Base-by-base conservation (phyloP, 2,888 invertebrate species). In the Cenopis cana region DNA sequence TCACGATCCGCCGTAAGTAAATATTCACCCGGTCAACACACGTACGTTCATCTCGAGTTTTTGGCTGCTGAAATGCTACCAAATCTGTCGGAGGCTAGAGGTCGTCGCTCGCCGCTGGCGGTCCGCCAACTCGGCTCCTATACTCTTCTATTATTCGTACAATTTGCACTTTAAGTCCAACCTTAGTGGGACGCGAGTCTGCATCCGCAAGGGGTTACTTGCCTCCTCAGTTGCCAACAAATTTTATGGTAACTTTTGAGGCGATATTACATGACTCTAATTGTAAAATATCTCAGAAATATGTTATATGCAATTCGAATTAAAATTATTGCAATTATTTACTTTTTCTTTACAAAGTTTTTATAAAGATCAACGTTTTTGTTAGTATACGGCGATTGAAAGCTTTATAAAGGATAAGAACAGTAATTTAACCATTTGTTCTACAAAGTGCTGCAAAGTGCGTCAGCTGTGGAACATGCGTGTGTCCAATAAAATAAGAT, bases 61-160 rank as follows among this genome's bases (percentile, higher is more conserved):
- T 61, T 59, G 67, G 66, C 55, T 77, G 79, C 82, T 81, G 81
- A 82, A 83, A 83, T 77, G 80, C 76, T 79, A 78, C 79, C 83
- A 85, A 87, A 86, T 78, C 73, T 67, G 76, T 73, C 73, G 73
- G 55, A 57, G 56, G 73, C 55, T 73, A 57, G 84, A 79, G 88
- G 87, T 88, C 89, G 80, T 81, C 81, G 87, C 73, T 76, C 88
- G 78, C 75, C 68, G 75, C 79, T 90, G 89, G 89, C 88, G 75
- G 59, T 38, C 68, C 57, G 86, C 90, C 90, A 89, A 81, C 78
- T 78, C 74, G 77, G 57, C 55, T 60, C 73, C 79, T 78, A n/a
- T n/a, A 81, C 82, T 84, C 83, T 84, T 83, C 84, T 85, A 84
- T 84, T 84, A 84, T 85, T 85, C 82, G 76, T 84, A 82, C 84